Base-by-base conservation (phyloP, 30 jellyfish, hydroid and myxozoan genomes). In the Chrysaora quinquecirrha region DNA sequence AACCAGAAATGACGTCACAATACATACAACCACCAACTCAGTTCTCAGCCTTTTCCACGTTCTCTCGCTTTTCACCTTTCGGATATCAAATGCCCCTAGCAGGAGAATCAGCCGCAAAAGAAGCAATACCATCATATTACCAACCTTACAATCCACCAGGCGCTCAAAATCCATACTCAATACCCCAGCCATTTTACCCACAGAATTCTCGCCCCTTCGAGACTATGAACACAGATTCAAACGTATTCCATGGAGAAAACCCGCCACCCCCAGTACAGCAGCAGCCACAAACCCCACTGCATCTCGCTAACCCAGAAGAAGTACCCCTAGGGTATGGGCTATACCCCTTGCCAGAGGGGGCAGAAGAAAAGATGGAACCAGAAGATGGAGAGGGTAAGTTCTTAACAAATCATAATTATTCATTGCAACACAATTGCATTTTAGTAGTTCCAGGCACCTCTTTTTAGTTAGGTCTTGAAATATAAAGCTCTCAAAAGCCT, bases 251-350 rank as follows among this genome's bases (percentile, higher is more conserved):
- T 28, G 66, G 84, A 19, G 38, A 30, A 25, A 20, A 20, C 20
- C 34, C 61, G 4, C 85, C 84, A 3, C 79, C 78, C 24, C 54
- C 19, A 24, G 1, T 9, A 31, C 76, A 66, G 35, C 46, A 1
- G 10, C 71, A 56, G 25, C 74, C 48, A 10, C 32, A 11, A 18
- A 62, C 63, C 6, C 65, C 32, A 6, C 23, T 56, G 1, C 12
- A 32, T 28, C 54, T 34, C n/a, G 63, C 50, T 28, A 82, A 70
- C n/a, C 80, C 82, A 0, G 80, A 82, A 14, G 28, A 82, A 14
- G 92, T 82, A 1, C 92, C 92, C 22, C 49, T 82, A 20, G 92
- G 92, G 0, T 82, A 82, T 60, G 92, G 92, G 3, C 47, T 82
- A 62, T 82, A 29, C 30, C 92, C 92, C 32, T 70, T 82, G 74